Evolutionary conservation across 2,888 invertebrate genomes (phyloP).

Genomic region (Luperina testacea): DNA sequence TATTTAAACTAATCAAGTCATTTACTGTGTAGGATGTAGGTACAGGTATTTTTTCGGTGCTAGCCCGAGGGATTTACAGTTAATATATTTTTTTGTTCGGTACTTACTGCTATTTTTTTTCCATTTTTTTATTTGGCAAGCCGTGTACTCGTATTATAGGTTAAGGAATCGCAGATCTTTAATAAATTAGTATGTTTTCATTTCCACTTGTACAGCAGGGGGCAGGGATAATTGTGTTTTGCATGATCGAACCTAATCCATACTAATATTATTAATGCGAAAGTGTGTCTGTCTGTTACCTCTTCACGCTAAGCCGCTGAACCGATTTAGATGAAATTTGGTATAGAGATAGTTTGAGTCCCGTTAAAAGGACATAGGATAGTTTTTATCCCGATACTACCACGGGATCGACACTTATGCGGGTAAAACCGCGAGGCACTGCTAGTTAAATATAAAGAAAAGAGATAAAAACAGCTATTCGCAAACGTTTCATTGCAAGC

Average conservation of each 20-base stretch:
- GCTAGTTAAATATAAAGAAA: not conserved
- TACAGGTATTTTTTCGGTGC: not conserved
- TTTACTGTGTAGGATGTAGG: not conserved
- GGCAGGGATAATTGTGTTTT: not conserved
- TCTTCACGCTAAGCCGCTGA: no score
- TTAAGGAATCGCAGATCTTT: not conserved
- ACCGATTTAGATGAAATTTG: no score
- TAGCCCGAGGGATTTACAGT: not conserved
- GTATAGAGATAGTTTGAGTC: no score
- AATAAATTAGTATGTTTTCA: not conserved
- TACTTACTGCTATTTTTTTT: not conserved
- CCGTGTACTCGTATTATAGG: no score
- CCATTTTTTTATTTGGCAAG: no score
- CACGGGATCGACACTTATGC: no score
- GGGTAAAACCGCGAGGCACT: no score
- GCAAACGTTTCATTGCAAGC: not conserved
- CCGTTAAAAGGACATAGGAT: no score
- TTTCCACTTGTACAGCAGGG: not conserved
- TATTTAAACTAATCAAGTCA: not conserved
- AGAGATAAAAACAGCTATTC: not conserved
- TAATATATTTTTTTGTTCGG: not conserved
- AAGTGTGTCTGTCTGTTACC: no score
- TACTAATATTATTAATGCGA: no score
- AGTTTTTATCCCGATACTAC: no score
- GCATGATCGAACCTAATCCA: not conserved